Conservation (phyloP, 2,888 invertebrate species). For the Oxystoma pomonae region DNA sequence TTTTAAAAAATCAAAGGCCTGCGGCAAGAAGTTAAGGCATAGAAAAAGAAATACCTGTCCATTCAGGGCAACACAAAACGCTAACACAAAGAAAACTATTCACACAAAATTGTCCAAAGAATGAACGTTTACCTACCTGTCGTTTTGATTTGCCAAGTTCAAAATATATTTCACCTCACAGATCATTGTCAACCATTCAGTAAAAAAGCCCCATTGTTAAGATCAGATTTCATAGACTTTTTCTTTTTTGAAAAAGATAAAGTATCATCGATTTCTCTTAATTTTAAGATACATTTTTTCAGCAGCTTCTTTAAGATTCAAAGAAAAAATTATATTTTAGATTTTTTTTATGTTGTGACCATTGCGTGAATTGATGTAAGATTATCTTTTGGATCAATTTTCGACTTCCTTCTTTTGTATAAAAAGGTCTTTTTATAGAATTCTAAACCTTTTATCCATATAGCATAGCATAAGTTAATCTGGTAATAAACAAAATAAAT, state of each 20-base stretch:
- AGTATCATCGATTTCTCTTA: slow-evolving; percentile 20
- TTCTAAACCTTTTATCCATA: too few relatives aligned
- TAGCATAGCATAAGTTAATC: too few relatives aligned
- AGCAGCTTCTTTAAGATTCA: slow-evolving; percentile 8
- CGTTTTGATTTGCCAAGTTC: slow-evolving; percentile 45
- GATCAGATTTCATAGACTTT: slow-evolving; percentile 19
- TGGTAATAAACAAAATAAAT: too few relatives aligned
- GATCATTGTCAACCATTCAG: slow-evolving; percentile 43
- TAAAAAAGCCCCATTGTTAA: slow-evolving; percentile 31
- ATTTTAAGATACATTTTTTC: slow-evolving; percentile 13
- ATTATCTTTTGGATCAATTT: slow-evolving; percentile 18
- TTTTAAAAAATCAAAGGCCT: slow-evolving; percentile 24
- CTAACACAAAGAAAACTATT: slow-evolving; percentile 34
- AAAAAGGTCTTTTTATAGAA: too few relatives aligned
- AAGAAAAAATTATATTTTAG: neutral
- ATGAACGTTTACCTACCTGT: slow-evolving; percentile 44
- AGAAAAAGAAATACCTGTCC: slow-evolving; percentile 42
- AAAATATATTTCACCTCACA: slow-evolving; percentile 45
- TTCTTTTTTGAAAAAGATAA: slow-evolving; percentile 16
- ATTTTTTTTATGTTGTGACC: slow-evolving; percentile 16
- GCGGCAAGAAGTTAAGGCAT: slow-evolving; percentile 38
- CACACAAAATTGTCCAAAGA: slow-evolving; percentile 36
- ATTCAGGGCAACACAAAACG: slow-evolving; percentile 38
- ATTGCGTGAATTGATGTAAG: slow-evolving; percentile 13
- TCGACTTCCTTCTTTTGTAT: slow-evolving; percentile 15